Percentiles rank a stretch among this genome's conserved stretches.
These are phyloP conservation scores for Crenuchus spilurus DNA, from an alignment of 2,797 vertebrate species.

Conservation along the genomic window DNA sequence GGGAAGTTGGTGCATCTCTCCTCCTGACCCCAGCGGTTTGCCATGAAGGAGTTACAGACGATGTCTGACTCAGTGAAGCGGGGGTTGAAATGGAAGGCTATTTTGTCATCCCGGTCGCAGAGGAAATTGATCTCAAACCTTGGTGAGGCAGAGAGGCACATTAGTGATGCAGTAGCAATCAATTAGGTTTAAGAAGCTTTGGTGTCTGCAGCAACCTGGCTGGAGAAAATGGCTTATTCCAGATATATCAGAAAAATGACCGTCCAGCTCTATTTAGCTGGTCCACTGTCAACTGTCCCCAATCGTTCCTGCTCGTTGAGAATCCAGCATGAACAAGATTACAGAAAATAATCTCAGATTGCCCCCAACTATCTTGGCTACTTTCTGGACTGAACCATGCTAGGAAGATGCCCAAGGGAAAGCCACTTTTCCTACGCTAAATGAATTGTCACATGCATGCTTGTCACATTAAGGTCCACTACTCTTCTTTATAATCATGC, in stretches of 20 bases:
- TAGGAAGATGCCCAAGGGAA: background rate
- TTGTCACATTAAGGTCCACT: slow-evolving; percentile 10
- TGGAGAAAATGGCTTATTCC: slow-evolving; percentile 18
- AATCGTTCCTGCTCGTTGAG: background rate
- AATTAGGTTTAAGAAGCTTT: slow-evolving; percentile 22
- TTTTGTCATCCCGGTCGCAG: slow-evolving; percentile 71
- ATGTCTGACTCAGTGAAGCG: slow-evolving; percentile 73
- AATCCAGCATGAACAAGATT: slow-evolving; percentile 16
- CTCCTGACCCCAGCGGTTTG: slow-evolving; percentile 76
- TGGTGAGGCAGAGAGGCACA: slow-evolving; percentile 32
- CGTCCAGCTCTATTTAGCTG: slow-evolving; percentile 3
- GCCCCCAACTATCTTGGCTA: background rate
- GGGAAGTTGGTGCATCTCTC: slow-evolving; percentile 72
- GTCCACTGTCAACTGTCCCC: background rate
- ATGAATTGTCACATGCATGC: slow-evolving; percentile 18
- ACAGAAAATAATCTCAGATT: background rate
- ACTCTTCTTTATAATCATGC: background rate
- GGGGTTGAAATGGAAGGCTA: slow-evolving; percentile 81
- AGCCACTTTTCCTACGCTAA: background rate
- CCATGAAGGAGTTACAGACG: slow-evolving; percentile 77
- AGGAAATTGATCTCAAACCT: slow-evolving; percentile 85
- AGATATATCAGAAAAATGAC: slow-evolving; percentile 14
- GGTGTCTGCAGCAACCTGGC: background rate
- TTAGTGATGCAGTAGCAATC: slow-evolving; percentile 30
- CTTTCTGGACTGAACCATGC: background rate